Base-by-base conservation (phyloP, 2,797 vertebrate genomes). In the Lagocephalus sceleratus region DNA sequence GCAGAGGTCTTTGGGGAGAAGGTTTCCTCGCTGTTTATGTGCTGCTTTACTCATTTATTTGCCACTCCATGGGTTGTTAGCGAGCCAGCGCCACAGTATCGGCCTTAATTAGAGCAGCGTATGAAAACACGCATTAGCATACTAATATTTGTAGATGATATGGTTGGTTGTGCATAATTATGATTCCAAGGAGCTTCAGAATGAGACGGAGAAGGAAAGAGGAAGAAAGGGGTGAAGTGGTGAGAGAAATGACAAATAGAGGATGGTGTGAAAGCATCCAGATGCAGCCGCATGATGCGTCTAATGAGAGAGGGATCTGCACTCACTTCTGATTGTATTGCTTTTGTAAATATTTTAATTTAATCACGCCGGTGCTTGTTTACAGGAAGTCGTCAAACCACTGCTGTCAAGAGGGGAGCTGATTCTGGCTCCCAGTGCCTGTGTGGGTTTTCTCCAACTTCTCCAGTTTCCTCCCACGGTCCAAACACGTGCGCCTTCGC, bases 81-180 rank as follows among this genome's bases (percentile, higher is more conserved):
- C 69, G 56, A 20, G 48, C n/a, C 70, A 47, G 51, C 85, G 85
- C 85, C 78, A 79, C 61, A 62, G 54, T 35, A 61, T 51, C 74
- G 60, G 52, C 22, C 60, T 20, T 85, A 87, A 90, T 87, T 85
- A 86, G 66, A 63, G 73, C 51, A 29, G 68, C 46, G 54, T 66
- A 55, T 41, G 20, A 84, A 86, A 80, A 78, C 66, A 75, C 41
- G 63, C 74, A 84, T 89, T 85, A 85, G 78, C 83, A 85, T 85
- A 66, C 78, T 84, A 80, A 82, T 84, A 88, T 85, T 86, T 83
- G 66, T 46, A 53, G 63, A 83, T 54, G 60, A 66, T 81, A 74
- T 51, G 47, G 73, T 62, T 67, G 60, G 76, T 44, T 55, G 61
- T 76, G 71, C 60, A 57, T 76, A 63, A 64, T 77, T 43, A 76